Conservation (phyloP, 2,797 vertebrate genomes). For the Agapornis canus region DNA sequence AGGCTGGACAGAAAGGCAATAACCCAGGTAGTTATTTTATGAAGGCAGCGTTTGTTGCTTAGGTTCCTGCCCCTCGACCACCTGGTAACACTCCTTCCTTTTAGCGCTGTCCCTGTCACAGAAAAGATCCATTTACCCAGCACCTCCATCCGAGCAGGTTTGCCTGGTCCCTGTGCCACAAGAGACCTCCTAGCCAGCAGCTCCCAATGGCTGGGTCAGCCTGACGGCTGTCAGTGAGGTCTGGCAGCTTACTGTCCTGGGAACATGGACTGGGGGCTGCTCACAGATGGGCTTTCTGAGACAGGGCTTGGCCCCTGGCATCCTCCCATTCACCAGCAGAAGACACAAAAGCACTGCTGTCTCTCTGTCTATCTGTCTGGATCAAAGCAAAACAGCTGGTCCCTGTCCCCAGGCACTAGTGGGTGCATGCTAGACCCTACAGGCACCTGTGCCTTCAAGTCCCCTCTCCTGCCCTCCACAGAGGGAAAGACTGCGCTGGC, state of each 20-base stretch:
- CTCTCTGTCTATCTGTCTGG: neutral
- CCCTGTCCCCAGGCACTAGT: rapidly evolving
- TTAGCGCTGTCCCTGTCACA: neutral
- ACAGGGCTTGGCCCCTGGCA: rapidly evolving
- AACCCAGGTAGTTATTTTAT: constrained; percentile 37
- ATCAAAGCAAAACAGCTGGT: neutral
- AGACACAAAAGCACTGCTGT: neutral
- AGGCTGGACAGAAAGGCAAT: neutral
- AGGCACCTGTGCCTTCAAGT: rapidly evolving
- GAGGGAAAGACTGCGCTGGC: neutral
- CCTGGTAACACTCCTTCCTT: constrained; percentile 58
- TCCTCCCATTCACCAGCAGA: neutral
- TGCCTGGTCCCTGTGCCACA: neutral
- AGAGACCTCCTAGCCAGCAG: neutral
- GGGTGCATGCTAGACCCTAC: rapidly evolving
- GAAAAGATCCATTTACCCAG: constrained; percentile 54
- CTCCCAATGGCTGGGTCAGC: neutral
- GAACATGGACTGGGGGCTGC: neutral
- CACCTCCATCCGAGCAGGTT: neutral
- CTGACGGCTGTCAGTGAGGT: rapidly evolving
- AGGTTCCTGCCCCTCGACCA: neutral
- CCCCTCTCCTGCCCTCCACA: rapidly evolving
- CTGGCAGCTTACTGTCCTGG: neutral
- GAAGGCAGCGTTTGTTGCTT: constrained; percentile 42
- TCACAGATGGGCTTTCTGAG: neutral